Conservation (phyloP, 2,888 invertebrate species). For the Hypolimnas misippus region DNA sequence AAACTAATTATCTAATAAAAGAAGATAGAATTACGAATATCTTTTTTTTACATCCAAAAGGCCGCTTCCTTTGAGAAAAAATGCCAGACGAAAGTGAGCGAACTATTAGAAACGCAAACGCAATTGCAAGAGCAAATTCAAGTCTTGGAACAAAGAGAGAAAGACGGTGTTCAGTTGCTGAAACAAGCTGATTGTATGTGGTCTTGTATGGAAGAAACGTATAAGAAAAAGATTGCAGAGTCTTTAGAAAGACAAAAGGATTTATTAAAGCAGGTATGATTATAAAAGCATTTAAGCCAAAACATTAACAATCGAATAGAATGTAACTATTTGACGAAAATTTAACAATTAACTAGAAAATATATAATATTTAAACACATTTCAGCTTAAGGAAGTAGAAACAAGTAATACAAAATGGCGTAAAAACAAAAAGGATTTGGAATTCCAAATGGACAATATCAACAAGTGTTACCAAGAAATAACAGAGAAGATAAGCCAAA, state of each 20-base stretch:
- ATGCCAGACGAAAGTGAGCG: conserved; percentile 70
- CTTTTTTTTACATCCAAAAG: conserved; percentile 50
- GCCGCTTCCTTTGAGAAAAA: conserved; percentile 65
- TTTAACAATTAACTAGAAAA: neutral
- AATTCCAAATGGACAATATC: conserved; percentile 57
- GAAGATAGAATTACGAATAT: no score
- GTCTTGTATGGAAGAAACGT: conserved; percentile 77
- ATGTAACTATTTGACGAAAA: neutral
- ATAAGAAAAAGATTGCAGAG: conserved; percentile 67
- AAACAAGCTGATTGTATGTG: conserved; percentile 84
- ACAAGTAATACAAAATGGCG: conserved; percentile 64
- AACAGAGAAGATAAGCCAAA: conserved; percentile 58
- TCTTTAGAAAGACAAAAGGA: conserved; percentile 60
- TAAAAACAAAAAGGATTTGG: conserved; percentile 66
- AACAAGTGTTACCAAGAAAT: conserved; percentile 59
- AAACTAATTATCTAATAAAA: no score
- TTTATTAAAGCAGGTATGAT: conserved; percentile 57
- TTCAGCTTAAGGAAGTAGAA: conserved; percentile 64
- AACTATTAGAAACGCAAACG: conserved; percentile 80
- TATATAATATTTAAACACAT: conserved; percentile 6
- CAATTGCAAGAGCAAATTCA: conserved; percentile 79
- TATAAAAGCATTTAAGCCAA: neutral
- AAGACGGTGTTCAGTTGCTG: conserved; percentile 78
- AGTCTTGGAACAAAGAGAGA: conserved; percentile 84
- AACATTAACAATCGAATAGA: no score